A percentile compares a stretch with the other conserved stretches of the same genome.
phyloP scores from a whole-genome alignment of 2,113 vertebrate genomes.

The Macheiramphus alcinus region DNA sequence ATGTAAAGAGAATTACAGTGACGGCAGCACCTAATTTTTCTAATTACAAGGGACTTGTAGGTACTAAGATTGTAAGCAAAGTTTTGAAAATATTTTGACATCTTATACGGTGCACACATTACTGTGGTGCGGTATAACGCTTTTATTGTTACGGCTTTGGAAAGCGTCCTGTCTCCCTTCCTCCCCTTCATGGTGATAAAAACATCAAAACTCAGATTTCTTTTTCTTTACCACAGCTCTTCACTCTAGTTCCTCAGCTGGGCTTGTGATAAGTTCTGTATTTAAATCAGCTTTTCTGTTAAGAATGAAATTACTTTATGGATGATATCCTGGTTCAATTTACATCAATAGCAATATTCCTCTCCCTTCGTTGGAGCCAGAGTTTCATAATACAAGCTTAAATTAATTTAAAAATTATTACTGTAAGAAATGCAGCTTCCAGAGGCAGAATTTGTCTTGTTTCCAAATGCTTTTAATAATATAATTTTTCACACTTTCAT shows the following conservation, averaged over 20 bases:
- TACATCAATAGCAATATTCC: neutral
- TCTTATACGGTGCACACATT: neutral
- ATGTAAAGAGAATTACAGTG: neutral
- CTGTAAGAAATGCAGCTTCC: neutral
- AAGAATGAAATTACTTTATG: slow-evolving; percentile 14
- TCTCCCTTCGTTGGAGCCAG: neutral
- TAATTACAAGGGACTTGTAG: neutral
- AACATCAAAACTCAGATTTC: neutral
- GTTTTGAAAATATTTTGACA: neutral
- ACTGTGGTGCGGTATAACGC: neutral
- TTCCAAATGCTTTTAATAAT: neutral
- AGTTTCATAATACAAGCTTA: neutral
- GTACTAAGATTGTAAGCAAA: neutral
- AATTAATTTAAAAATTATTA: slow-evolving; percentile 19
- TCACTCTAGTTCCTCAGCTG: neutral
- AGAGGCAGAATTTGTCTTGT: neutral
- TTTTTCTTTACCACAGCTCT: neutral
- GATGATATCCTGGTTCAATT: slow-evolving; percentile 11
- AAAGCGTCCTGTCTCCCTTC: neutral
- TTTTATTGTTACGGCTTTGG: neutral
- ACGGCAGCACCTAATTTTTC: neutral
- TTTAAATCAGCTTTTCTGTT: neutral
- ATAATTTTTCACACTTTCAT: neutral
- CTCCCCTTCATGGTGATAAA: neutral
- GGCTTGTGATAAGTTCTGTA: neutral